These are phyloP conservation scores for Trogon melanurus DNA, from an alignment of 2,113 vertebrate species.

Conservation along the genomic window DNA sequence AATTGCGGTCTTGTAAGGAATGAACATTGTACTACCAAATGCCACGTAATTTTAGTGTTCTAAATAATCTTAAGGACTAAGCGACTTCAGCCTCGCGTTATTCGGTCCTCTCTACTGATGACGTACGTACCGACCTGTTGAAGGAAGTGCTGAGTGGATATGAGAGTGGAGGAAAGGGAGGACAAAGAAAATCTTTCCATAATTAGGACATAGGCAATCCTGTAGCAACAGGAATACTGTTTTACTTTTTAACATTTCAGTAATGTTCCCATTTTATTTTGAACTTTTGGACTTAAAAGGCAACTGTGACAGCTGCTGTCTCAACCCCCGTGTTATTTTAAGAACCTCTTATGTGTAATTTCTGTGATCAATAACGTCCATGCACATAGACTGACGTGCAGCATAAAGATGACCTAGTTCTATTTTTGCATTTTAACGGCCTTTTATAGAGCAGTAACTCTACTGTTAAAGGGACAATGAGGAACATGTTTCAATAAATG, in stretches of 20 bases:
- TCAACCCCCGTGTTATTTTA: slow-evolving; percentile 27
- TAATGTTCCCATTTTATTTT: slow-evolving; percentile 4
- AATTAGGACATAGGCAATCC: background rate
- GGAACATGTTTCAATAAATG: background rate
- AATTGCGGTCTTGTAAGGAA: background rate
- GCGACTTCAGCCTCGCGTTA: background rate
- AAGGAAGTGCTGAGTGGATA: background rate
- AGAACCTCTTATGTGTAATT: slow-evolving; percentile 12
- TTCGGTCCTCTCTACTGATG: background rate
- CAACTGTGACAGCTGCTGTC: background rate
- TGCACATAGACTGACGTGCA: background rate
- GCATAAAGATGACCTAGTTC: slow-evolving; percentile 46
- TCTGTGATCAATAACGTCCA: slow-evolving; percentile 23
- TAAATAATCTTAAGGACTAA: background rate
- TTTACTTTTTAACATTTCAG: background rate
- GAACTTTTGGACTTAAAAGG: slow-evolving; percentile 19
- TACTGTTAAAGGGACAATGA: background rate
- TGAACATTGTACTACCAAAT: background rate
- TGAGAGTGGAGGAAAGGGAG: background rate
- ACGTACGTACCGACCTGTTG: background rate
- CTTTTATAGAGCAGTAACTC: background rate
- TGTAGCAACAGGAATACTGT: background rate
- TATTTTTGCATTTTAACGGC: slow-evolving; percentile 31
- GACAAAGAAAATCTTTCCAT: background rate
- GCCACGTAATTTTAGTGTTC: background rate